phyloP scores from a whole-genome alignment of 2,797 vertebrate species.

The Setipinna tenuifilis region DNA sequence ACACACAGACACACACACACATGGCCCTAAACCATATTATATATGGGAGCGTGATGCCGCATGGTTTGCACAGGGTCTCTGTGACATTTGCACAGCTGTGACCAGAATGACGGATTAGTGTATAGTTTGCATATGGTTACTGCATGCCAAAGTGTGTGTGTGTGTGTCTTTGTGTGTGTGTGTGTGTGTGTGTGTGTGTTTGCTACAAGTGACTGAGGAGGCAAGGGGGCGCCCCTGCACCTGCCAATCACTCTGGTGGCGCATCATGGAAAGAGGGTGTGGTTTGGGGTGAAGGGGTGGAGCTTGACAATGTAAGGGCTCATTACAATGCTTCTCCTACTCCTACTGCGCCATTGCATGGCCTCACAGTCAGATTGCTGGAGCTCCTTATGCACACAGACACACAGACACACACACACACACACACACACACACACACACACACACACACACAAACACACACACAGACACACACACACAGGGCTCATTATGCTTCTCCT shows the following conservation, averaged over 20 bases:
- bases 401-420: too few species aligned
- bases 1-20: constrained; percentile 22
- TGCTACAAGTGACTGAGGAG: neutral
- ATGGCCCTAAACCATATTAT: neutral
- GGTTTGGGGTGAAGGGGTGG: neutral
- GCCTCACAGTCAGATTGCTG: too few species aligned
- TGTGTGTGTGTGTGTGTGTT: neutral
- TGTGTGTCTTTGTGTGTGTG: too few species aligned
- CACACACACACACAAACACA: too few species aligned
- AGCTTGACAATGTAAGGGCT: neutral
- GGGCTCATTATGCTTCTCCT: too few species aligned
- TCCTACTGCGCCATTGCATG: too few species aligned
- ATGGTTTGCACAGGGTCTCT: neutral
- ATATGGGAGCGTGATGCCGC: neutral
- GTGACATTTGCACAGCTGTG: constrained; percentile 17
- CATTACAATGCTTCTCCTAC: neutral
- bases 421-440: too few species aligned
- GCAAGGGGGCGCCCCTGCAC: neutral
- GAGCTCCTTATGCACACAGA: too few species aligned
- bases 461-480: too few species aligned
- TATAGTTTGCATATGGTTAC: too few species aligned
- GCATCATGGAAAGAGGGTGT: neutral
- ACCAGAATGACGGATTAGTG: neutral
- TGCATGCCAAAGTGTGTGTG: too few species aligned
- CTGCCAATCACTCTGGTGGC: neutral